Percentiles rank a stretch among this genome's conserved stretches.
phyloP scores from a whole-genome alignment of 1,140 invertebrate species.

The Coptotermes formosanus region DNA sequence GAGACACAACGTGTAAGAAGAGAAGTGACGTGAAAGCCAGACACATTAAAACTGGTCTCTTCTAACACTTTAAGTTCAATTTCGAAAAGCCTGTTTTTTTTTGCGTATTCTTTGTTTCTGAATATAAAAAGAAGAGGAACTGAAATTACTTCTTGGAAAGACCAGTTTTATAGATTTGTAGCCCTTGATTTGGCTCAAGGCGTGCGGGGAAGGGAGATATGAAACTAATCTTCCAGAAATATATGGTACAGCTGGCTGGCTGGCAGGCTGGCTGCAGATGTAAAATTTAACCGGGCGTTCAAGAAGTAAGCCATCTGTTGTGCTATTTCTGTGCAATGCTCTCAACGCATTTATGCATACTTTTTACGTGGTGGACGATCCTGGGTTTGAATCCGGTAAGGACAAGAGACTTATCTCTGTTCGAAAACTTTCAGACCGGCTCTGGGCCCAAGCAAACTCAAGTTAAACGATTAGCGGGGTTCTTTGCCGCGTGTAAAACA shows the following conservation, averaged over 20 bases:
- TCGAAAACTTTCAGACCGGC: too few species aligned
- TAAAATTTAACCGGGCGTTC: not conserved
- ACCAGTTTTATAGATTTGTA: not conserved
- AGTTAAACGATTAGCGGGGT: too few species aligned
- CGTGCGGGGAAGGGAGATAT: not conserved
- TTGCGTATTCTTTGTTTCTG: not conserved
- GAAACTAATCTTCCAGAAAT: not conserved
- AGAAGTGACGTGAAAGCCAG: not conserved
- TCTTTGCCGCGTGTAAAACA: too few species aligned
- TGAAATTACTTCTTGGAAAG: not conserved
- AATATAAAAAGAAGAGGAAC: not conserved
- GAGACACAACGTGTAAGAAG: not conserved
- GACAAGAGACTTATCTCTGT: too few species aligned
- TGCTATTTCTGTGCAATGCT: not conserved
- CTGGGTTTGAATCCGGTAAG: too few species aligned
- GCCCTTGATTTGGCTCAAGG: not conserved
- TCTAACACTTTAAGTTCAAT: not conserved
- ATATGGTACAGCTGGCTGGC: not conserved
- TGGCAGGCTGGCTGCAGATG: not conserved
- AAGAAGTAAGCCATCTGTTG: not conserved
- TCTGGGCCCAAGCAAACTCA: too few species aligned
- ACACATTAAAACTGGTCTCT: not conserved
- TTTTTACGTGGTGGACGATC: too few species aligned
- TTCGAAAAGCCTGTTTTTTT: not conserved
- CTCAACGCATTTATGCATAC: too few species aligned